Evolutionary conservation across 2,113 vertebrate species (phyloP), one percentile per base, ranked within the genome.

Genomic region (Lethenteron reissneri): DNA sequence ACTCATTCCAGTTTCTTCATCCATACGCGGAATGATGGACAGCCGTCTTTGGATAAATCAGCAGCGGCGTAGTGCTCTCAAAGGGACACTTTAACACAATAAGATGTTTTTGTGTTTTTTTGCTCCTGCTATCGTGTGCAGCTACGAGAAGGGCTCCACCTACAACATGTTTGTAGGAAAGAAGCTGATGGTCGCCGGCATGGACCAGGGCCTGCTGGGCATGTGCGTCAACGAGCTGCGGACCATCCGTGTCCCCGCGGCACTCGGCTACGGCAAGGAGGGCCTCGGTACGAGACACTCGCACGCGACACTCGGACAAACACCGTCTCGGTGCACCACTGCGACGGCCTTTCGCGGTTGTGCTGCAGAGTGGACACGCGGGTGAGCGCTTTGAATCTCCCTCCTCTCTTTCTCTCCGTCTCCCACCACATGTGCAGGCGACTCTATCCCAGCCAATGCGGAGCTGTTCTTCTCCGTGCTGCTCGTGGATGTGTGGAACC

Each of bases 201-300:
- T 99, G 91, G 92, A 99, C 79, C 86, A 88, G 75, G 94, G 88
- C 56, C 82, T 99, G 76, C 78, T 91, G 0, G 91, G 88, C 57
- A 95, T 96, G 94, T 99, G 94, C 2, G 86, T 97, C 70, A 99
- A 99, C 0, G 85, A 97, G 80, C 84, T 92, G 58, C 82, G 89
- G 0, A 83, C 90, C 0, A 84, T 99, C 75, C 92, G 82, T 73
- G 89, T 99, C 19, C 91, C 94, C 4, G 87, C 94, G 3, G 77
- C 82, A 2, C 84, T 97, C 0, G 94, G 89, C 75, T 96, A 99
- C 0, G 94, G 91, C 11, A 85, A 81, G 1, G 76, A 84, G 62
- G 92, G 92, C 12, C 85, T 96, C 14, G 79, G 94, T 91, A 81
- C 87, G 79, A 83, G 57, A 57, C 13, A 56, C n/a, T n/a, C 64